Percentiles rank a stretch among this genome's conserved stretches.
These are phyloP conservation scores for Megaustenia siamemsis DNA, from an alignment of 2,888 invertebrate species.

Conservation along the genomic window DNA sequence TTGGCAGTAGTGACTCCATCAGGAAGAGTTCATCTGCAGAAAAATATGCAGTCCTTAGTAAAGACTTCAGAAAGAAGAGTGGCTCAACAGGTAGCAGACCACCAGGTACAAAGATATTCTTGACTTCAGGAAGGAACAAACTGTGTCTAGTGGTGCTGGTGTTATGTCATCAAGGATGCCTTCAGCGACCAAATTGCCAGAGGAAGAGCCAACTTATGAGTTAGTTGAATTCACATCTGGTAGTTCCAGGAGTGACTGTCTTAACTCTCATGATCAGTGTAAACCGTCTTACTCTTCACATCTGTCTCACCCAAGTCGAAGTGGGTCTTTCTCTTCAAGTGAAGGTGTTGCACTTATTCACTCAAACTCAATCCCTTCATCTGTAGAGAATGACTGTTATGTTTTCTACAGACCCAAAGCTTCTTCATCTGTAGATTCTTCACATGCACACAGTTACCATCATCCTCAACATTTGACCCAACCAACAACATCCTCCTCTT, in stretches of 20 bases:
- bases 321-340: not conserved
- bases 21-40: slow-evolving; percentile 40
- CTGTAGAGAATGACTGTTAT: not conserved
- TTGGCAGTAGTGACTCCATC: slow-evolving; percentile 44
- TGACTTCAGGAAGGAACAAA: not conserved
- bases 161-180: slow-evolving; percentile 20
- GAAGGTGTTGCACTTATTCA: not conserved
- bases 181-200: slow-evolving; percentile 3
- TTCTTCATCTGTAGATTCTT: not conserved
- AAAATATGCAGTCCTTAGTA: slow-evolving; percentile 40
- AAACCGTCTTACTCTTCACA: too few species aligned
- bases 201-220: slow-evolving; percentile 52
- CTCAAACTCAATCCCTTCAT: not conserved
- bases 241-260: slow-evolving; percentile 26
- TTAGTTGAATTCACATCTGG: slow-evolving; percentile 58
- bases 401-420: not conserved
- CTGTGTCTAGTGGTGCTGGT: not conserved
- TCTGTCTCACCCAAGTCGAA: not conserved
- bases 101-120: not conserved
- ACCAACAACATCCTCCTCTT: not conserved
- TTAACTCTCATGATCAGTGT: not conserved
- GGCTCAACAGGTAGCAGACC: slow-evolving; percentile 46
- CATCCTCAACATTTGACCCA: not conserved
- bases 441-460: not conserved
- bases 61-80: slow-evolving; percentile 55